phyloP scores from a whole-genome alignment of 1,140 invertebrate species.

The Hetaerina americana region DNA sequence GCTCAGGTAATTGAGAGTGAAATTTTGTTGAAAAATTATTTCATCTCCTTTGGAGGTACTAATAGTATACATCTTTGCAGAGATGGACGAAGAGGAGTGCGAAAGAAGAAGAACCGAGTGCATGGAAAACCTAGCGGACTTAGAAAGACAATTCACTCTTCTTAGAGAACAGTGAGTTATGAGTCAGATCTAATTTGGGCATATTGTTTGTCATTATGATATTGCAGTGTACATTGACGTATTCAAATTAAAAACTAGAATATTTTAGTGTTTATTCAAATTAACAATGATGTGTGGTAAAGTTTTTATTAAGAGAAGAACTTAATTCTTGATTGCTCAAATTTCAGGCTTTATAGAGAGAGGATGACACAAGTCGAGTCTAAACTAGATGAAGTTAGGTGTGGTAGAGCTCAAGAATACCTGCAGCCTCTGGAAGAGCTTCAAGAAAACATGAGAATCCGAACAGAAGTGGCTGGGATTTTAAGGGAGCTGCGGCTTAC shows the following conservation, averaged over 20 bases:
- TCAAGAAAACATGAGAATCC: slow-evolving; percentile 71
- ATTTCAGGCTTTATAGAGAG: slow-evolving; percentile 63
- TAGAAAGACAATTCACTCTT: slow-evolving; percentile 77
- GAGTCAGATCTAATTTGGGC: background rate
- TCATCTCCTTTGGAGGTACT: slow-evolving; percentile 3
- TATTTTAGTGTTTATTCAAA: too few species aligned
- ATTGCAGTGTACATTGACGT: background rate
- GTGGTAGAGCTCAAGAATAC: slow-evolving; percentile 77
- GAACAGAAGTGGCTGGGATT: slow-evolving; percentile 82
- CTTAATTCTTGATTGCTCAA: background rate
- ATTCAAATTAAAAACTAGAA: too few species aligned
- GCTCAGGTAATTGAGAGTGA: slow-evolving; percentile 25
- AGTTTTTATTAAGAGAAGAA: background rate
- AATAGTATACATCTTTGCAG: slow-evolving; percentile 30
- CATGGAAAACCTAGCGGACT: slow-evolving; percentile 69
- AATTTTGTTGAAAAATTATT: slow-evolving; percentile 1
- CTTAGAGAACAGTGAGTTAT: slow-evolving; percentile 67
- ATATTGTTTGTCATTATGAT: background rate
- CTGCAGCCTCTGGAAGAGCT: slow-evolving; percentile 69
- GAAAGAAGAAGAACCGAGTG: slow-evolving; percentile 69
- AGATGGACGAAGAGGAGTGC: slow-evolving; percentile 88
- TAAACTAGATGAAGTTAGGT: slow-evolving; percentile 71
- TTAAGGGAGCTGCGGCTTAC: slow-evolving; percentile 58
- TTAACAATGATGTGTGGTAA: background rate
- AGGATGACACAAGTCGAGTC: slow-evolving; percentile 68